Conservation (phyloP, 2,113 vertebrate genomes). For the Pseudorasbora parva region DNA sequence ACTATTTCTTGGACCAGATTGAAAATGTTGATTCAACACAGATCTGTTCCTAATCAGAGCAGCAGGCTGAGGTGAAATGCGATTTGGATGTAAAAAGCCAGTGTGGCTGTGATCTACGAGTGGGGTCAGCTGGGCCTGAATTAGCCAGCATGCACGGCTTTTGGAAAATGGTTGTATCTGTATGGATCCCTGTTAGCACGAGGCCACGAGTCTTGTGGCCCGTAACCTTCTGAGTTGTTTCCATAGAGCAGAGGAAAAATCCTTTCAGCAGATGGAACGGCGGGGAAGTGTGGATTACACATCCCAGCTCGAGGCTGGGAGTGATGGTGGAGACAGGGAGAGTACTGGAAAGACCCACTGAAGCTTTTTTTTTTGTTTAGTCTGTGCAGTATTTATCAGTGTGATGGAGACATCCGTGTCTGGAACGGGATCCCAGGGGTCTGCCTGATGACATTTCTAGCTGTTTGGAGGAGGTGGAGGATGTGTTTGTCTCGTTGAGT, state of each 20-base stretch:
- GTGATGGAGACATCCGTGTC: slow-evolving; percentile 53
- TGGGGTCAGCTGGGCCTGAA: slow-evolving; percentile 61
- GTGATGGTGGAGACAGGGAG: slow-evolving; percentile 57
- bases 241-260: slow-evolving; percentile 67
- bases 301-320: slow-evolving; percentile 48
- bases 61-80: slow-evolving; percentile 63
- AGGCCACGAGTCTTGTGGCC: not conserved
- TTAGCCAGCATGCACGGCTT: slow-evolving; percentile 53
- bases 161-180: slow-evolving; percentile 64
- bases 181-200: slow-evolving; percentile 39
- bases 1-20: slow-evolving; percentile 57
- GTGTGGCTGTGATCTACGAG: slow-evolving; percentile 16
- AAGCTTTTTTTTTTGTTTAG: slow-evolving; percentile 51
- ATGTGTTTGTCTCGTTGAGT: slow-evolving; percentile 18
- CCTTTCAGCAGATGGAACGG: slow-evolving; percentile 66
- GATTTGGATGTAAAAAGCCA: slow-evolving; percentile 54
- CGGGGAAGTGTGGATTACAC: slow-evolving; percentile 68
- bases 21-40: slow-evolving; percentile 67
- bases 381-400: slow-evolving; percentile 55
- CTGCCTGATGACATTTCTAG: slow-evolving; percentile 53
- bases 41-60: slow-evolving; percentile 56
- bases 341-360: slow-evolving; percentile 47
- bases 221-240: slow-evolving; percentile 57
- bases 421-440: slow-evolving; percentile 35
- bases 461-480: slow-evolving; percentile 51